Evolutionary conservation across 2,888 invertebrate species (phyloP), one percentile per base, ranked within the genome.

Genomic region (Volucella inanis): DNA sequence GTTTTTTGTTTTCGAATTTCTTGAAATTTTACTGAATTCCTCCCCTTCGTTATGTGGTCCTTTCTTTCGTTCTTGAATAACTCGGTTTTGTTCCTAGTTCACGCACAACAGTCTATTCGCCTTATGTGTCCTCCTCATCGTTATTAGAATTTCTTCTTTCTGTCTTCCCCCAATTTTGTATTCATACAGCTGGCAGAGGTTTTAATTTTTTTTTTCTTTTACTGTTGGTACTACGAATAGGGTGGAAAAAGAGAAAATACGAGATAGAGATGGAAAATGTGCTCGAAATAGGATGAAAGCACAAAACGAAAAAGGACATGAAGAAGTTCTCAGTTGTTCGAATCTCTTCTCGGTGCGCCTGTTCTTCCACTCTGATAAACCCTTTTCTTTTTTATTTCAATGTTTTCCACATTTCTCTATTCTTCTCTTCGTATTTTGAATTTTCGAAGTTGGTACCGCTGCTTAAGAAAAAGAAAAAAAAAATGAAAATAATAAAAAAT

Each of bases 381-480:
- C 22, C 4, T 22, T 18, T 43, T 62, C 45, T 3, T 4, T 43
- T 45, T 59, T 31, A 31, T 43, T 31, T 45, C 22, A 11, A 0
- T 61, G 15, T 55, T n/a, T 8, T 47, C 41, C 12, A 12, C 15
- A 45, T 47, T 67, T 59, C 50, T 50, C 50, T 55, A 2, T 15
- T 39, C 8, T 31, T 12, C 18, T 22, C 18, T 31, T 61, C 41
- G 15, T n/a, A 15, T 55, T 62, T 76, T 52, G 57, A 12, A 70
- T 83, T 47, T 6, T 74, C 61, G 31, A 78, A 22, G 83, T 83
- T 83, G 83, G 83, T 62, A 78, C 49, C 22, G 68, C 77, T 83
- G 83, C 11, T 15, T 15, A 10, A 6, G 31, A 14, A 31, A 49
- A 47, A 15, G 2, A 38, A 50, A 47, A 39, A 61, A 41, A 65